Percentiles rank a stretch among this genome's conserved stretches.
Conservation (phyloP, 30 jellyfish, hydroid and myxozoan species). For the Turritopsis dohrnii region DNA sequence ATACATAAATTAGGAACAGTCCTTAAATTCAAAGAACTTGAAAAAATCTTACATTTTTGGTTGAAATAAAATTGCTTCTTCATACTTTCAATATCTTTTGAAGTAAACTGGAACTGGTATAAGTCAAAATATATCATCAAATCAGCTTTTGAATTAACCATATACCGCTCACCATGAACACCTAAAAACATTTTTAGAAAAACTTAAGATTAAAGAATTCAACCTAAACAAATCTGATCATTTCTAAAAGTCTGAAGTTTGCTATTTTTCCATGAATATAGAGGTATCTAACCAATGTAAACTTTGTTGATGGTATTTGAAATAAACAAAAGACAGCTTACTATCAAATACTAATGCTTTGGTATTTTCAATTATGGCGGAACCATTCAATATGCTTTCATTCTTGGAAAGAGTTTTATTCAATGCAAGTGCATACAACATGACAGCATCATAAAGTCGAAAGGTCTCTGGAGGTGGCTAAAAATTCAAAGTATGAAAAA, state of each 20-base stretch:
- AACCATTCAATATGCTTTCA: constrained; percentile 19
- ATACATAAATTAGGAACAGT: no score
- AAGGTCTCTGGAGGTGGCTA: constrained; percentile 19
- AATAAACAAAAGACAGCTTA: background rate
- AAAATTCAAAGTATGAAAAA: background rate
- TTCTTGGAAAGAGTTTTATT: background rate
- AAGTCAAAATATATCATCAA: constrained; percentile 8
- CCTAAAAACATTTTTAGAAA: constrained; percentile 1
- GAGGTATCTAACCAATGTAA: no score
- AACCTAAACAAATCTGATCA: no score
- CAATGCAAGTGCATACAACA: constrained; percentile 16
- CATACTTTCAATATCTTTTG: background rate
- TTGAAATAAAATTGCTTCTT: background rate
- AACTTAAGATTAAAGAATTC: background rate
- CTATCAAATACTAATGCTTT: background rate
- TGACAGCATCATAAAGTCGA: constrained; percentile 6
- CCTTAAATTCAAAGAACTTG: background rate
- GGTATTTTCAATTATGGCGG: background rate
- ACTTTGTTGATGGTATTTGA: background rate
- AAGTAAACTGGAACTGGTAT: constrained; percentile 16
- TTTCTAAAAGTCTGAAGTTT: no score
- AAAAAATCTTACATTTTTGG: background rate
- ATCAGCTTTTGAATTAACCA: constrained; percentile 31
- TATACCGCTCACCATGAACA: constrained; percentile 20
- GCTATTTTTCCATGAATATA: no score